Percentiles rank a stretch among this genome's conserved stretches.
Conservation (phyloP, 2,797 vertebrate species). For the Okamejei kenojei region DNA sequence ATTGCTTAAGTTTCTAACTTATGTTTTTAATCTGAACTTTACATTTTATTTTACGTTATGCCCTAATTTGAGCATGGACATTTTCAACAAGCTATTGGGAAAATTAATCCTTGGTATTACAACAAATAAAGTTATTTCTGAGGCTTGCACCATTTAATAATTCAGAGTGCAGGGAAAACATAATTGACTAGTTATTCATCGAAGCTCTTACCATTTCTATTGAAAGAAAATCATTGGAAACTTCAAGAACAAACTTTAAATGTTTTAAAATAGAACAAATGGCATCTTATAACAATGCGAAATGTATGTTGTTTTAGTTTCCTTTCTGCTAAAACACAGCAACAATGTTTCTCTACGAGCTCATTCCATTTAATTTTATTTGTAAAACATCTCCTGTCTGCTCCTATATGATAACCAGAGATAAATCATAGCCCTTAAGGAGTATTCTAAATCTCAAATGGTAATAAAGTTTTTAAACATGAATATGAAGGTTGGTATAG, state of each 20-base stretch:
- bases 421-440: slow-evolving; percentile 5
- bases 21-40: slow-evolving; percentile 20
- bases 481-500: background rate
- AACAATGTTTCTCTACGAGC: background rate
- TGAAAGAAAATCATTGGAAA: background rate
- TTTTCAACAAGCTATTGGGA: background rate
- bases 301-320: background rate
- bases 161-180: background rate
- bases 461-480: background rate
- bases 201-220: background rate
- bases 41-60: slow-evolving; percentile 13
- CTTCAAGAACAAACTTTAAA: background rate
- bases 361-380: slow-evolving; percentile 16
- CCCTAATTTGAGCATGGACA: background rate
- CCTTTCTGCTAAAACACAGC: background rate
- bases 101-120: background rate
- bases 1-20: slow-evolving; percentile 4
- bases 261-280: background rate
- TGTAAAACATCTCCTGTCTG: background rate
- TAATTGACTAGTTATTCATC: background rate
- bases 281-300: background rate
- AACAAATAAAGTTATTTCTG: background rate
- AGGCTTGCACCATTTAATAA: background rate
- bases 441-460: background rate
- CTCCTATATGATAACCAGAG: background rate